A percentile compares a stretch with the other conserved stretches of the same genome.
Evolutionary conservation across 2,113 vertebrate genomes (phyloP).

Genomic region (Montifringilla adamsi): DNA sequence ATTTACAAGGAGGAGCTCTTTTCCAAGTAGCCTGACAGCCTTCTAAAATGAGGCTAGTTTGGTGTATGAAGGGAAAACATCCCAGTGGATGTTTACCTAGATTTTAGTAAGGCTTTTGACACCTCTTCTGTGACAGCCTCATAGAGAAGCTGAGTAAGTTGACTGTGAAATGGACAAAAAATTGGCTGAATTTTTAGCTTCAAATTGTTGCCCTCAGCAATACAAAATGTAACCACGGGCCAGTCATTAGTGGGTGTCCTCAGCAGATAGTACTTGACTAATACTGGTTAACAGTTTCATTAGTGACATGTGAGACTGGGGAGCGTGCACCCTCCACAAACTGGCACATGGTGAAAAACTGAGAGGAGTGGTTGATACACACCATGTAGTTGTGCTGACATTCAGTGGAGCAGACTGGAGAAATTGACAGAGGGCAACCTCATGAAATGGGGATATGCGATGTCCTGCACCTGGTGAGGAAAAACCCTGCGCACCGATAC

Average conservation of each 20-base stretch:
- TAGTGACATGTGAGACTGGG: background rate
- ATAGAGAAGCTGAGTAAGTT: background rate
- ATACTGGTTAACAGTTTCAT: background rate
- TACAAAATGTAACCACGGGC: background rate
- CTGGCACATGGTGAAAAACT: background rate
- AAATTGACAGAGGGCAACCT: background rate
- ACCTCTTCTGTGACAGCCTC: background rate
- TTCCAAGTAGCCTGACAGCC: background rate
- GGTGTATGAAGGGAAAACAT: background rate
- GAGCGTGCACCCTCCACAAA: background rate
- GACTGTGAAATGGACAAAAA: background rate
- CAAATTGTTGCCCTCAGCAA: background rate
- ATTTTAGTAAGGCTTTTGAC: background rate
- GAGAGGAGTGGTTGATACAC: background rate
- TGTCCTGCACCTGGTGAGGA: background rate
- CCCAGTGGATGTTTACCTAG: background rate
- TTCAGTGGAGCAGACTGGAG: background rate
- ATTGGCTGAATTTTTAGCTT: background rate
- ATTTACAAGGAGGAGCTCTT: background rate
- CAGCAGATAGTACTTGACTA: background rate
- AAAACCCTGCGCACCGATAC: background rate
- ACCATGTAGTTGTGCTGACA: background rate
- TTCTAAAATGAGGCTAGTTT: background rate
- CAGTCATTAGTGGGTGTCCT: background rate
- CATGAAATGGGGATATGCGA: background rate